Base-by-base conservation (phyloP, 2,888 invertebrate species). In the Amphimallon solstitiale region DNA sequence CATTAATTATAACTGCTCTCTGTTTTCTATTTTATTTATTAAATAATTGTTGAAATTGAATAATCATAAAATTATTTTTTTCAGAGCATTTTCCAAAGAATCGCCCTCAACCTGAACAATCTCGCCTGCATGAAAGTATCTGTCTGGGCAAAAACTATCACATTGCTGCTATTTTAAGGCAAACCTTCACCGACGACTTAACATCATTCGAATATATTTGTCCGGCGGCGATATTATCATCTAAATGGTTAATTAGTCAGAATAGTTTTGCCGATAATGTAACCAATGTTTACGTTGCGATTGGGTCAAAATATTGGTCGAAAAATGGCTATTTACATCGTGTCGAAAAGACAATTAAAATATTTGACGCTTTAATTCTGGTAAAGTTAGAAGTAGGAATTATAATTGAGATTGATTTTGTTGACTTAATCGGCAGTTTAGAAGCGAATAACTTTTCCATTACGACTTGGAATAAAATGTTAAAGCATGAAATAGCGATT, bases 61-160 rank as follows among this genome's bases (percentile, higher is more conserved):
- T n/a, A n/a, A n/a, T n/a, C n/a, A n/a, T n/a, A n/a, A n/a, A n/a
- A n/a, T 29, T 29, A 29, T 29, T 29, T 29, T 3, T 5, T 29
- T 7, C 29, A 29, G 29, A n/a, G n/a, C n/a, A n/a, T n/a, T n/a
- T n/a, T n/a, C 29, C 9, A 3, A 5, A 23, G 5, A 23, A 23
- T 4, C 5, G 23, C 5, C 23, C 2, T 23, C 23, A 5, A 23
- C 23, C 23, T 5, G 23, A 5, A 4, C 3, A 23, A 9, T 37
- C 19, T 37, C 12, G 12, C n/a, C 10, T 54, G 2, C 12, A 21
- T 5, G 19, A 34, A 6, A 21, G 15, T 6, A 9, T 38, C 17
- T 54, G 40, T 40, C 38, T 54, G 54, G 54, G 54, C 10, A 54
- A 19, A 15, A 54, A 54, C 12, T 54, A 54, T 21, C 10, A 37